Percentiles rank a stretch among this genome's conserved stretches.
These are phyloP conservation scores for Sphinx pinastri DNA, from an alignment of 2,888 invertebrate species.

Conservation along the genomic window DNA sequence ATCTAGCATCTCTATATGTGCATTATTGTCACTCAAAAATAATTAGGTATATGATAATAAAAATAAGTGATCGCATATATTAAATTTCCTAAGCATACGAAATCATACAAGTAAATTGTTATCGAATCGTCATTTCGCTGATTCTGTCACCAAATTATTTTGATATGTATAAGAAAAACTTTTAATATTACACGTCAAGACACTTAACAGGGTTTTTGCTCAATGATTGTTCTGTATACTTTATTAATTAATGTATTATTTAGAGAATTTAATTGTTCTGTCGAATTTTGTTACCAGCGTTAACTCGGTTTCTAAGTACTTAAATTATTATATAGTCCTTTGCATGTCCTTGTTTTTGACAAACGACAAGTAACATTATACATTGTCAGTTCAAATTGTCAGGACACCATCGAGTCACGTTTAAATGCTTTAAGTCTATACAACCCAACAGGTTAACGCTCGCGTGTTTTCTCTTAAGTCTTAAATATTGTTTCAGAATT, in stretches of 20 bases:
- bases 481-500: not conserved
- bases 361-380: not conserved
- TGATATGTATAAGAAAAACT: conserved; percentile 76
- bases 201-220: conserved; percentile 56
- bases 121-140: conserved; percentile 25
- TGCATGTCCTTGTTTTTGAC: not conserved
- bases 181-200: conserved; percentile 41
- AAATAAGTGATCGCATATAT: conserved; percentile 40
- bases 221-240: conserved; percentile 62
- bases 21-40: conserved; percentile 67
- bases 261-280: not conserved
- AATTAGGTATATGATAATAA: conserved; percentile 31
- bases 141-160: conserved; percentile 56
- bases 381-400: not conserved
- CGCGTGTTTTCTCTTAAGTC: not conserved
- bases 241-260: not conserved
- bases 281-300: not conserved
- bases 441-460: not conserved
- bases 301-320: not conserved
- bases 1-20: conserved; percentile 60
- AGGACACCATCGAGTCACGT: not conserved
- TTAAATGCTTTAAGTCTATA: not conserved
- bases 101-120: conserved; percentile 36
- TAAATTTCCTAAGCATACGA: conserved; percentile 46
- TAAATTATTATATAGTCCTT: not conserved